Evolutionary conservation across 1,140 invertebrate genomes (phyloP).

Genomic region (Lepidurus packardi): DNA sequence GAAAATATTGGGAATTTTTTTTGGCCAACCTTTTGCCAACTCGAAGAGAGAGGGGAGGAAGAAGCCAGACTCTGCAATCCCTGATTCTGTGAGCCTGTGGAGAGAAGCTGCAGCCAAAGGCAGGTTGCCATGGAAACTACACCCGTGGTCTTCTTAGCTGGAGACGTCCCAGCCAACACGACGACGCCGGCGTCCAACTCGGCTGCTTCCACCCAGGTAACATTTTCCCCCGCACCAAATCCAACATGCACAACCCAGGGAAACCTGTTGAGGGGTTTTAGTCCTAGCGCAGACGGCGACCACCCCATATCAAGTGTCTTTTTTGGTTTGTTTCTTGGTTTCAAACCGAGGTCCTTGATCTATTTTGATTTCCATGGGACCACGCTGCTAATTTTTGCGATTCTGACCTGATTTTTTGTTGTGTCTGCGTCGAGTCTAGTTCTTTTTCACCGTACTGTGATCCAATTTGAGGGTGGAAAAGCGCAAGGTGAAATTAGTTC

Average conservation of each 20-base stretch:
- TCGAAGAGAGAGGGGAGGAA: too few relatives aligned
- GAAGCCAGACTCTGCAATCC: background rate
- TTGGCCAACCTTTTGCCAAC: too few relatives aligned
- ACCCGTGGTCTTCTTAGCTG: constrained; percentile 17
- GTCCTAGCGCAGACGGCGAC: background rate
- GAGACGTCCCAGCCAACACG: background rate
- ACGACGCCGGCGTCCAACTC: background rate
- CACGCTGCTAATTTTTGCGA: too few relatives aligned
- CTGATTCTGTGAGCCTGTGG: background rate
- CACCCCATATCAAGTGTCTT: background rate
- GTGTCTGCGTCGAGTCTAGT: too few relatives aligned
- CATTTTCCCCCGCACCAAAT: background rate
- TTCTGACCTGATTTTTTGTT: too few relatives aligned
- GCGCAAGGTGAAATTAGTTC: too few relatives aligned
- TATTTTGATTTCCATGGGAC: too few relatives aligned
- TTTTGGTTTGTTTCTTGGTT: background rate
- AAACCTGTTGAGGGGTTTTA: background rate
- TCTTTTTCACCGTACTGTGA: too few relatives aligned
- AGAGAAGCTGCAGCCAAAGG: constrained; percentile 1
- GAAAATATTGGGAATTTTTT: too few relatives aligned
- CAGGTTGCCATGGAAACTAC: constrained; percentile 6
- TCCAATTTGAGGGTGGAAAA: too few relatives aligned
- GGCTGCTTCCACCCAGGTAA: constrained; percentile 1
- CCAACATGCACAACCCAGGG: background rate
- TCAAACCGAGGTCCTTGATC: background rate